A percentile compares a stretch with the other conserved stretches of the same genome.
phyloP scores from a whole-genome alignment of 2,113 vertebrate species.

The Hyperopisus bebe region DNA sequence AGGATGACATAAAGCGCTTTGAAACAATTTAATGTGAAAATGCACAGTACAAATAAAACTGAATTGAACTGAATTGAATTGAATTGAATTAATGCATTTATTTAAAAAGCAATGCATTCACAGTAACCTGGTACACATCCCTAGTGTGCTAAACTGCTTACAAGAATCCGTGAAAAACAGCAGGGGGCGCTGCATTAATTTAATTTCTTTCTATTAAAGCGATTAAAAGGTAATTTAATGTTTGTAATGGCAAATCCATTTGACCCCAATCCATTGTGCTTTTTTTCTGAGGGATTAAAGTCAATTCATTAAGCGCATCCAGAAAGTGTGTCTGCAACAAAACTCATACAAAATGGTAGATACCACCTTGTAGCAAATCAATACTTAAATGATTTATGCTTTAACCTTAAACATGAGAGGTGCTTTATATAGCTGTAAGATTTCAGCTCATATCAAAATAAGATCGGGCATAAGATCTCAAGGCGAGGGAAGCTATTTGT shows the following conservation, averaged over 20 bases:
- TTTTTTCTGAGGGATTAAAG: neutral
- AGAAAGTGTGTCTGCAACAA: constrained; percentile 4
- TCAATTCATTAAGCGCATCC: neutral
- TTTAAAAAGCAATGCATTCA: neutral
- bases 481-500: neutral
- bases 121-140: neutral
- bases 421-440: constrained; percentile 2
- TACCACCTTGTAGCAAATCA: constrained; percentile 16
- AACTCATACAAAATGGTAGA: neutral
- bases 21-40: neutral
- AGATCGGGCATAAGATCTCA: neutral
- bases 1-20: neutral
- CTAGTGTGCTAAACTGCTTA: neutral
- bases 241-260: neutral
- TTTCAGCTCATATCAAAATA: constrained; percentile 1
- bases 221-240: neutral
- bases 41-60: neutral
- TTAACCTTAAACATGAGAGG: constrained; percentile 19
- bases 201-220: neutral
- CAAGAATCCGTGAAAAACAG: neutral
- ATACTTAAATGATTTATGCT: constrained; percentile 10
- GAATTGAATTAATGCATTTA: neutral
- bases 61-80: neutral
- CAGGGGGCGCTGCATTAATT: neutral
- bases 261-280: neutral